Base-by-base conservation (phyloP, 2,888 invertebrate species). In the Augiades crinisus region DNA sequence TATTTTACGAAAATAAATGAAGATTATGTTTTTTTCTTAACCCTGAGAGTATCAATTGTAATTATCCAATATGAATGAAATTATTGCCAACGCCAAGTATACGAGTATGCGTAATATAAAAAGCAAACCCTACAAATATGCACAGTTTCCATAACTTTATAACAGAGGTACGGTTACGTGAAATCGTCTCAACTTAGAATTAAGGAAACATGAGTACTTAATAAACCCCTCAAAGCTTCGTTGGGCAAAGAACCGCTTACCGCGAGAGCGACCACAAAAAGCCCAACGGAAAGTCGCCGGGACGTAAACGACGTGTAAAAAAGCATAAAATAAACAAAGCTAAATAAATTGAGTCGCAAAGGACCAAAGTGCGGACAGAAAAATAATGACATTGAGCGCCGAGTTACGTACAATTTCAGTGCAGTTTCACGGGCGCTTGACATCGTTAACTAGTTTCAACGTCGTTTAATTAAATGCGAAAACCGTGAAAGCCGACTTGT, bases 391-490 rank as follows among this genome's bases (percentile, higher is more conserved):
- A 40, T 22, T 14, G 38, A 40, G 24, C 24, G 24, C 14, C 24
- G 3, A 14, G 19, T 24, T 14, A 24, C n/a, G 38, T n/a, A n/a
- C n/a, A 24, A 40, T 22, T 24, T 22, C 24, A 24, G 22, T 30
- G 24, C 19, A 12, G n/a, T 40, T 40, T 24, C 24, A 40, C 22
- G 38, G 14, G 6, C 13, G n/a, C 38, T 40, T 24, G 38, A 40
- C 38, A 14, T 22, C 38, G 38, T 14, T 30, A 41, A 41, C 27
- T 30, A 19, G 7, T 10, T 38, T 41, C 41, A 27, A 30, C 10
- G 16, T 10, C 27, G 17, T 41, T 41, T 41, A 41, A 41, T 41
- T 41, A 30, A 12, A 41, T 30, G 30, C 10, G 30, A 41, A 30
- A 10, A 27, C 27, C 10, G 10, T 10, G 6, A 27, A 41, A n/a